Evolutionary conservation across 2,888 invertebrate species (phyloP).

Genomic region (Piscicola geometra): DNA sequence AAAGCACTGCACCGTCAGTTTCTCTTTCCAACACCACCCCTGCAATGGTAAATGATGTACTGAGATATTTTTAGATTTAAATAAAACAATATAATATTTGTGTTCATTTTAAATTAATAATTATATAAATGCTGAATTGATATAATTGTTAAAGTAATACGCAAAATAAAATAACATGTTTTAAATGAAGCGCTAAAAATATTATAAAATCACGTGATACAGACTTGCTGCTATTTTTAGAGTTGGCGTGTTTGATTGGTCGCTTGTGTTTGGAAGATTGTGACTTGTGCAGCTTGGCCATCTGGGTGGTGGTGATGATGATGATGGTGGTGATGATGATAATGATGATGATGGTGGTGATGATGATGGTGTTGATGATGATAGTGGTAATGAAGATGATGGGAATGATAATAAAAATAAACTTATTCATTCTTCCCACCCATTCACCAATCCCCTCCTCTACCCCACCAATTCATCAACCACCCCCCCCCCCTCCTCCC

Average conservation of each 20-base stretch:
- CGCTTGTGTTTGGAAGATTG: conserved; percentile 36
- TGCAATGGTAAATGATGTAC: conserved; percentile 7
- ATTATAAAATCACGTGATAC: too few species aligned
- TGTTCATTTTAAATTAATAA: conserved; percentile 1
- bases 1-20: background rate
- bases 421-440: too few species aligned
- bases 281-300: background rate
- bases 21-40: conserved; percentile 36
- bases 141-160: background rate
- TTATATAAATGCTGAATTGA: background rate
- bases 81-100: too few species aligned
- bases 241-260: conserved; percentile 38
- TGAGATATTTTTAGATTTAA: too few species aligned
- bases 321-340: too few species aligned
- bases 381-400: too few species aligned
- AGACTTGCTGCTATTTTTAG: conserved; percentile 39
- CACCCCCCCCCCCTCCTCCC: too few species aligned
- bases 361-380: too few species aligned
- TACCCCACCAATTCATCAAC: too few species aligned
- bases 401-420: conserved; percentile 16
- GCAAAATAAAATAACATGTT: background rate
- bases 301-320: conserved; percentile 20
- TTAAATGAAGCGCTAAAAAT: background rate
- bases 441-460: too few species aligned
- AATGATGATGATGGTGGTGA: background rate